A percentile compares a stretch with the other conserved stretches of the same genome.
Evolutionary conservation across 2,888 invertebrate genomes (phyloP).

Genomic region (Trimorus sp.): DNA sequence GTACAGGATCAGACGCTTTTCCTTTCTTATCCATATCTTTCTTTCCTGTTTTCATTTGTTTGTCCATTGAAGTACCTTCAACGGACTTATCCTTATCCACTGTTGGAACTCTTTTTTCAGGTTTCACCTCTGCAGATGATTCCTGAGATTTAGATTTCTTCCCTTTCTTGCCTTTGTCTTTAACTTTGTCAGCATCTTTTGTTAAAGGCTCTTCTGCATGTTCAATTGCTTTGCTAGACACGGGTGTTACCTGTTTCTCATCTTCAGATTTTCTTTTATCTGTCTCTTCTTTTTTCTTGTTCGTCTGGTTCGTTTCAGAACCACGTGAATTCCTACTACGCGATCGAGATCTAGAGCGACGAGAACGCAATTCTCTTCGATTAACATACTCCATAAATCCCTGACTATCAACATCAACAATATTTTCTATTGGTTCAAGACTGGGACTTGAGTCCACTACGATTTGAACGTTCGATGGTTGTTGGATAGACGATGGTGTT

Average conservation of each 20-base stretch:
- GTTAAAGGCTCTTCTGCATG: conserved; percentile 33
- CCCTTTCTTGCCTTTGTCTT: conserved; percentile 35
- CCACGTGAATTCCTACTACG: conserved; percentile 66
- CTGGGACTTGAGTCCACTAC: conserved; percentile 74
- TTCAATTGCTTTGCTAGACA: neutral
- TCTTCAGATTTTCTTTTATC: conserved; percentile 27
- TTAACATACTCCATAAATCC: conserved; percentile 83
- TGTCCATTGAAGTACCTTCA: too few relatives aligned
- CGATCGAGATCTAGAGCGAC: conserved; percentile 80
- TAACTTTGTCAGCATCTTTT: conserved; percentile 11
- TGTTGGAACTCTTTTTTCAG: neutral
- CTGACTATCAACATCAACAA: conserved; percentile 79
- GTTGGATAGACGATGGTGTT: conserved; percentile 40
- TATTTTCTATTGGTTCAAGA: conserved; percentile 74
- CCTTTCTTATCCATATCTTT: conserved; percentile 13
- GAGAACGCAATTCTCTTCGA: conserved; percentile 80
- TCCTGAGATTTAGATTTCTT: conserved; percentile 30
- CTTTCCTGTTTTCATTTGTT: too few relatives aligned
- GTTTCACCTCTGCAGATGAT: neutral
- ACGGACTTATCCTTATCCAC: neutral
- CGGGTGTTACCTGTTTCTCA: neutral
- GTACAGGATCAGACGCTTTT: conserved; percentile 1
- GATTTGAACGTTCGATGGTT: conserved; percentile 71
- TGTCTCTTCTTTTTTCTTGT: conserved; percentile 58
- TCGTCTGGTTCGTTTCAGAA: conserved; percentile 3